A percentile compares a stretch with the other conserved stretches of the same genome.
Conservation (phyloP, 53 echinoderm and acorn worm genomes). For the Arbacia lixula region DNA sequence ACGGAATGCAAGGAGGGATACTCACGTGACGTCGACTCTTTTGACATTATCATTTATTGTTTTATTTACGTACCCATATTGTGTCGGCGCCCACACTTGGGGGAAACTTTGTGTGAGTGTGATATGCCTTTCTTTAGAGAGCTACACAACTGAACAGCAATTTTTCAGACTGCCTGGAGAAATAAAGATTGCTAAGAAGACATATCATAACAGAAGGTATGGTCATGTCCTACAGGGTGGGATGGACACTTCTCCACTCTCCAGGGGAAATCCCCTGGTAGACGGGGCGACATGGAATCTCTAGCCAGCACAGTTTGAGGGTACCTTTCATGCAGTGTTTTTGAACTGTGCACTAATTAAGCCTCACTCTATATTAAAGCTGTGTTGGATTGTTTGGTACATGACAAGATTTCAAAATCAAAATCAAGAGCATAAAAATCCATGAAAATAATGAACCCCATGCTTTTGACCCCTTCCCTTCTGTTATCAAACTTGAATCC, state of each 20-base stretch:
- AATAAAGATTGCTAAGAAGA: constrained; percentile 49
- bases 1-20: constrained; percentile 39
- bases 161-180: background rate
- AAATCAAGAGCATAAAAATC: too few species aligned
- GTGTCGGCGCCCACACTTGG: constrained; percentile 56
- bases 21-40: constrained; percentile 46
- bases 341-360: too few species aligned
- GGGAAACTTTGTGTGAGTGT: constrained; percentile 49
- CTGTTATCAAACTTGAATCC: too few species aligned
- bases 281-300: too few species aligned
- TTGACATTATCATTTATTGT: constrained; percentile 2
- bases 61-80: constrained; percentile 56
- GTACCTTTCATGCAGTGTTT: too few species aligned
- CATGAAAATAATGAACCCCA: too few species aligned
- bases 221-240: constrained; percentile 20
- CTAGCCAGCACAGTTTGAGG: too few species aligned
- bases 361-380: too few species aligned
- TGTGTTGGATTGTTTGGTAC: too few species aligned
- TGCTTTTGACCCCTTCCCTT: too few species aligned
- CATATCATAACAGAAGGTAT: constrained; percentile 33
- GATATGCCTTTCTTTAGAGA: constrained; percentile 43
- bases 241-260: constrained; percentile 20
- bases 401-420: too few species aligned
- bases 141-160: constrained; percentile 47
- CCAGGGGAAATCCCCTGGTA: background rate